phyloP scores from a whole-genome alignment of 2,888 invertebrate species.

The Zygothrica quintamaculata region DNA sequence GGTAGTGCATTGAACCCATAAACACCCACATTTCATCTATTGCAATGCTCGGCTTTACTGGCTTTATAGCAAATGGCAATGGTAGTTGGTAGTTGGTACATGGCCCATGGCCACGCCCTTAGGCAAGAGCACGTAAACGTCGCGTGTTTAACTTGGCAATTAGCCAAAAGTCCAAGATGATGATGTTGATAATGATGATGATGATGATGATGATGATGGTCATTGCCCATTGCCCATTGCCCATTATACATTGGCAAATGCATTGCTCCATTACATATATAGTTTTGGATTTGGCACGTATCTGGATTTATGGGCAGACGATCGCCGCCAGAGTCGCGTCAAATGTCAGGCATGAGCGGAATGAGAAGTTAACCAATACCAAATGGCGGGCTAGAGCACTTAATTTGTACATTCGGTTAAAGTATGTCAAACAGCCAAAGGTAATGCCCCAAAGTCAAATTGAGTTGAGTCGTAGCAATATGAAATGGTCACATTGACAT shows the following conservation, averaged over 20 bases:
- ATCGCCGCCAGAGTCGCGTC: conserved; percentile 41
- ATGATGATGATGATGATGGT: conserved; percentile 8
- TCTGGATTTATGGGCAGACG: conserved; percentile 59
- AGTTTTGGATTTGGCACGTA: conserved; percentile 55
- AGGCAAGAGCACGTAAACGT: conserved; percentile 45
- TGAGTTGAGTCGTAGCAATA: conserved; percentile 22
- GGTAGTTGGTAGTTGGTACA: no score
- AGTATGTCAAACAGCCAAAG: conserved; percentile 55
- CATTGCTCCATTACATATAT: conserved; percentile 47
- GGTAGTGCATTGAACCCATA: conserved; percentile 52
- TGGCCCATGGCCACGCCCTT: conserved; percentile 27
- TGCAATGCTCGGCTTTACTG: background rate
- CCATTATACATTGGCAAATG: no score
- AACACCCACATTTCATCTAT: no score
- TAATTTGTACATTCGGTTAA: conserved; percentile 43
- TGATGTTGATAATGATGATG: conserved; percentile 1
- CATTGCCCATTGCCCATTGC: conserved; percentile 32
- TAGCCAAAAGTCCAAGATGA: conserved; percentile 59
- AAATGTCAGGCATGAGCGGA: conserved; percentile 34
- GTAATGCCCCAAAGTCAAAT: conserved; percentile 60
- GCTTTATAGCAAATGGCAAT: background rate
- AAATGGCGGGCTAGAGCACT: conserved; percentile 23
- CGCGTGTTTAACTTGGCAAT: conserved; percentile 75
- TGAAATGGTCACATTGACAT: background rate
- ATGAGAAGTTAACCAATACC: conserved; percentile 3